Base-by-base conservation (phyloP, 2,797 vertebrate species). In the Enteromius treurensis region DNA sequence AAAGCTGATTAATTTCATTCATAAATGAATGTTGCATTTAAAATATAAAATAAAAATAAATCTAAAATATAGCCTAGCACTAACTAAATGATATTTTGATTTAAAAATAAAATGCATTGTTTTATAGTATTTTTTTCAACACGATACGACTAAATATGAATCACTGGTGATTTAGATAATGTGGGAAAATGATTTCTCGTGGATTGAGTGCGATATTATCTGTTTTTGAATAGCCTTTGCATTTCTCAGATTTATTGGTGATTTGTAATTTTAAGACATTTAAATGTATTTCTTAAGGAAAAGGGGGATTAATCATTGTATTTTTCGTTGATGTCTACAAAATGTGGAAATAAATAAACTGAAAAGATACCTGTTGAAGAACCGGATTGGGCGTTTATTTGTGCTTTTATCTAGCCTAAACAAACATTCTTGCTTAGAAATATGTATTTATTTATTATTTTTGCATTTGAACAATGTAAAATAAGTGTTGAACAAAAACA, bases 291-390 rank as follows among this genome's bases (percentile, higher is more conserved):
- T 49, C 7, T 19, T 74, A 11, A n/a, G 19, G 29, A 3, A 37
- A 8, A 53, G 2, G 13, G 13, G 1, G 0, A 47, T 42, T 42
- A 2, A 14, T n/a, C 6, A 13, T n/a, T 53, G 17, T 10, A 3
- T 74, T 21, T 51, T 53, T n/a, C 5, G 21, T n/a, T 75, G 29
- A 17, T 6, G 5, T 34, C 32, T 4, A 74, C 71, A 53, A 4
- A n/a, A 74, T 55, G 0, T 37, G 29, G 21, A 15, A 55, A 74
- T 3, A 37, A 53, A 51, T 29, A 11, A 51, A 32, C 15, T 11
- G 5, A 73, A 11, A 49, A 71, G 23, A 49, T 49, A 71, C 69
- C 69, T 71, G 69, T 49, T 71, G 69, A 73, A 71, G 42, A 71
- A 29, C 7, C 8, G 9, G 14, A 17, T 4, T 45, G 23, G 26